Evolutionary conservation across 2,797 vertebrate genomes (phyloP).

Genomic region (Mallotus villosus): DNA sequence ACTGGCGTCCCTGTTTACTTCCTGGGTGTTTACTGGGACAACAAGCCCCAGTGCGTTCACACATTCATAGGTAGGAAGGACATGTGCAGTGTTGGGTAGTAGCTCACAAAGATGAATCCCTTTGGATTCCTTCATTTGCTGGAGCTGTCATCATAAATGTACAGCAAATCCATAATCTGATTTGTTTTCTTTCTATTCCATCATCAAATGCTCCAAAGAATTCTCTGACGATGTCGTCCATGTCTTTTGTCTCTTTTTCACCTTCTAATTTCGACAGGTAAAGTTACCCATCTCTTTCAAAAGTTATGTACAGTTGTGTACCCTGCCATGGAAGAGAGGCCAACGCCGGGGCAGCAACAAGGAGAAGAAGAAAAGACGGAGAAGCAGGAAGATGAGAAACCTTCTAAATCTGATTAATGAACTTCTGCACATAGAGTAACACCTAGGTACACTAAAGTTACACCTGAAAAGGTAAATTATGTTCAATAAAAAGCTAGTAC

Average conservation of each 20-base stretch:
- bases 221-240: background rate
- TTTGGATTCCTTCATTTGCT: background rate
- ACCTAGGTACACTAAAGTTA: conserved; percentile 1
- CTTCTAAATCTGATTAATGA: background rate
- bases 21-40: conserved; percentile 75
- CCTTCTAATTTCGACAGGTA: conserved; percentile 56
- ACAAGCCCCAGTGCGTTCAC: conserved; percentile 72
- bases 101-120: background rate
- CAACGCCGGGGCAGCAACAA: background rate
- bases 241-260: background rate
- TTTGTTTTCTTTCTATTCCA: background rate
- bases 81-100: background rate
- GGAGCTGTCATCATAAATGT: background rate
- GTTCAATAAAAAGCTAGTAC: background rate
- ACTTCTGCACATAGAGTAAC: background rate
- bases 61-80: conserved; percentile 67
- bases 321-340: conserved; percentile 52
- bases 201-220: background rate
- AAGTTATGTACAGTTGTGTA: conserved; percentile 82
- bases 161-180: background rate
- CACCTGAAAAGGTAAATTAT: background rate
- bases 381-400: conserved; percentile 29
- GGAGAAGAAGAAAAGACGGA: conserved; percentile 15
- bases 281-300: conserved; percentile 75
- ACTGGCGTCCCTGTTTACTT: conserved; percentile 79